A percentile compares a stretch with the other conserved stretches of the same genome.
Conservation (phyloP, 1,140 invertebrate genomes). For the Philotrypesis tridentata region DNA sequence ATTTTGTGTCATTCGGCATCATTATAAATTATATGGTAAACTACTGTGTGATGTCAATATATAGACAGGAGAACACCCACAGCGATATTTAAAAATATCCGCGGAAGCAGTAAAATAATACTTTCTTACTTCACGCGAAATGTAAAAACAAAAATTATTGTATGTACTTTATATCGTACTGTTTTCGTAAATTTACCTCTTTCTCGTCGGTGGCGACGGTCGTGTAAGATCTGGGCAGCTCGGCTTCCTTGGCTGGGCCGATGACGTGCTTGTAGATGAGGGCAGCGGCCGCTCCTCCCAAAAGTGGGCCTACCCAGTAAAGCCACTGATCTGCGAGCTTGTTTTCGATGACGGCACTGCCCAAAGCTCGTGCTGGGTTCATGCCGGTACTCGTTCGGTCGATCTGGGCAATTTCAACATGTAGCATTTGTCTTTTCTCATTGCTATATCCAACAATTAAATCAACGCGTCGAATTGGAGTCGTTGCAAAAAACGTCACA, state of each 20-base stretch:
- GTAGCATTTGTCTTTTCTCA: too few relatives aligned
- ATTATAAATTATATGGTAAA: not conserved
- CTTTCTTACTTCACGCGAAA: not conserved
- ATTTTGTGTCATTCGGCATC: not conserved
- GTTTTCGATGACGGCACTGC: slow-evolving; percentile 86
- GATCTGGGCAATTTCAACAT: slow-evolving; percentile 68
- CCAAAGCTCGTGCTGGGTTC: slow-evolving; percentile 92
- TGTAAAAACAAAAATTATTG: not conserved
- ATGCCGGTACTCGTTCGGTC: slow-evolving; percentile 90
- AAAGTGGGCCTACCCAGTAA: slow-evolving; percentile 90
- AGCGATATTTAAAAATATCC: slow-evolving; percentile 6
- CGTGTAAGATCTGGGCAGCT: slow-evolving; percentile 73
- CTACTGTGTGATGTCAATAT: not conserved
- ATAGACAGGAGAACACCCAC: slow-evolving; percentile 12
- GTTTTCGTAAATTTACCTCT: slow-evolving; percentile 78
- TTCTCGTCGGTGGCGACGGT: slow-evolving; percentile 79
- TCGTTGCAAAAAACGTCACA: too few relatives aligned
- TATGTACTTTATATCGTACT: too few relatives aligned
- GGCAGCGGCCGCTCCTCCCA: slow-evolving; percentile 85
- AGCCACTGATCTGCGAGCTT: slow-evolving; percentile 89
- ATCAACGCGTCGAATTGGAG: too few relatives aligned
- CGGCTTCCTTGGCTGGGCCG: slow-evolving; percentile 74
- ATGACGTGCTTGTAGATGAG: slow-evolving; percentile 85
- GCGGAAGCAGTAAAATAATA: not conserved
- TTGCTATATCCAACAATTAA: too few relatives aligned